Evolutionary conservation across 2,113 vertebrate species (phyloP).

Genomic region (Hippopotamus amphibius): DNA sequence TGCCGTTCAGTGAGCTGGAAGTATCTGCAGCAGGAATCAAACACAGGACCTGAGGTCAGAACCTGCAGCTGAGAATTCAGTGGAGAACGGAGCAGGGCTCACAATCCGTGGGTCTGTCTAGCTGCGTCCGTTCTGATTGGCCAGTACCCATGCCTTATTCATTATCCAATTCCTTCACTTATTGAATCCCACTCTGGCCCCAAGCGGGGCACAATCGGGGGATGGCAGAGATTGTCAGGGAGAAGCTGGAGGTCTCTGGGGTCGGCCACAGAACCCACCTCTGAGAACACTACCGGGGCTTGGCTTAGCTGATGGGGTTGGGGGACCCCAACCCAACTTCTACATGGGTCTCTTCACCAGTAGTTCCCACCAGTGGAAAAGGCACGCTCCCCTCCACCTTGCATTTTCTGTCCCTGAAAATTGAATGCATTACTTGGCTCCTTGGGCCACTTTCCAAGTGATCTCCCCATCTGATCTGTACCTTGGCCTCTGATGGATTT

Average conservation of each 20-base stretch:
- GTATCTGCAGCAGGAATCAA: not conserved
- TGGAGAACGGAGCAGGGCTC: not conserved
- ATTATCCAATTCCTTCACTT: not conserved
- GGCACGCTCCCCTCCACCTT: not conserved
- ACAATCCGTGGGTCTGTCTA: rapidly evolving
- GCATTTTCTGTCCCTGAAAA: constrained; percentile 72
- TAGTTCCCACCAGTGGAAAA: not conserved
- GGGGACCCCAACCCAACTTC: not conserved
- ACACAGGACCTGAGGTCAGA: not conserved
- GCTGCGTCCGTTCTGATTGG: not conserved
- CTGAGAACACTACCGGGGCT: not conserved
- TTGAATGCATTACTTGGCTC: constrained; percentile 53
- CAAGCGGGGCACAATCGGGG: not conserved
- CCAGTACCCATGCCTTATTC: not conserved
- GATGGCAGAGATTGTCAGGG: not conserved
- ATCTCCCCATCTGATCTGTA: constrained; percentile 75
- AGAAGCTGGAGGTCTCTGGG: not conserved
- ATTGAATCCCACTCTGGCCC: not conserved
- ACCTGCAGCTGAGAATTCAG: not conserved
- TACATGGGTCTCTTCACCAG: not conserved
- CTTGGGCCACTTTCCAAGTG: constrained; percentile 77
- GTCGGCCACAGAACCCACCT: not conserved
- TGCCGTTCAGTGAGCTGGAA: not conserved
- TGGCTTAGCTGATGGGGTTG: not conserved
- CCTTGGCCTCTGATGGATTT: constrained; percentile 86